Base-by-base conservation (phyloP, 2,797 vertebrate species). In the Sylvia borin region DNA sequence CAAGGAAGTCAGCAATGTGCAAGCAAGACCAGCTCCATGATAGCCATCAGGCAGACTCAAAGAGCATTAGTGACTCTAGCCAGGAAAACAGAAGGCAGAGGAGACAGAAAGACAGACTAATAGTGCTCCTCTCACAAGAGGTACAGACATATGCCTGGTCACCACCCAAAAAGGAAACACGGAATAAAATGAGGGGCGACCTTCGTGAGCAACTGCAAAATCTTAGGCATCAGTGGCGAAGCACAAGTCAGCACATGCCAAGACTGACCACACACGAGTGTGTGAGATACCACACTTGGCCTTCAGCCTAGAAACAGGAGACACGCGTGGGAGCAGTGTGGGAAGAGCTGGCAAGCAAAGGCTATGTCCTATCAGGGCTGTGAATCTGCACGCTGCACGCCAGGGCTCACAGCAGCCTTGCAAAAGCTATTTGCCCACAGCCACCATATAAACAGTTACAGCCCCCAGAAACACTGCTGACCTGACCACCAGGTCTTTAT, bases 281-380 rank as follows among this genome's bases (percentile, higher is more conserved):
- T 2, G 0, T 7, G 72, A 93, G 61, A 86, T 73, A 67, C 48
- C 60, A 64, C 45, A 22, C 55, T 64, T 64, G 42, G 87, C 73
- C 48, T 91, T 90, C 75, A 88, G 78, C 48, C 89, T 54, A 34
- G 45, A 79, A 92, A 92, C 55, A 94, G 66, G 55, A 93, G 88
- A 90, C 66, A 48, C 0, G 0, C 0, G 10, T 85, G 75, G 85
- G 84, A 92, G 64, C 25, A 66, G 62, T 0, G 48, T 78, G 72
- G 95, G 88, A 66, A 92, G 53, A 67, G 55, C 50, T 88, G 55
- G 70, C 74, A 88, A 92, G 64, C 1, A 4, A 81, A 64, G 53
- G 54, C 57, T 3, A 1, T 40, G 71, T 58, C 83, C 65, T 54
- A 24, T 77, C 88, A 62, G 85, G 32, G 19, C 55, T 80, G 64